Percentiles rank a stretch among this genome's conserved stretches.
phyloP scores from a whole-genome alignment of 2,113 vertebrate species.

The Callocephalon fimbriatum region DNA sequence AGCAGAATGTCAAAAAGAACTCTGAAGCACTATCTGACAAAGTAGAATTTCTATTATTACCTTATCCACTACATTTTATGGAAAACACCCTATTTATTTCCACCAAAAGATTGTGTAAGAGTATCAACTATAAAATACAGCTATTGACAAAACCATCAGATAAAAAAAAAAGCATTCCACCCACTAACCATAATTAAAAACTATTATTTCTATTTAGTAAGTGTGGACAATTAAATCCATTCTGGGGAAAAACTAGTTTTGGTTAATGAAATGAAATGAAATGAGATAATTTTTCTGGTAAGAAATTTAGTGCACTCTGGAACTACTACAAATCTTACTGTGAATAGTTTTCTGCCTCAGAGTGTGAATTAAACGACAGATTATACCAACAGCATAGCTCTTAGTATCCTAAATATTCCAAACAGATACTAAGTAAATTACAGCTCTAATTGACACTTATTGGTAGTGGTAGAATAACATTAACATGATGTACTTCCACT shows the following conservation, averaged over 20 bases:
- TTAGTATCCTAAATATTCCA: neutral
- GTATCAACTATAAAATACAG: neutral
- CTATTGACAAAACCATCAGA: neutral
- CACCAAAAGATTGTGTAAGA: neutral
- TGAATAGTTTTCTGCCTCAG: neutral
- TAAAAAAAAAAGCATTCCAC: neutral
- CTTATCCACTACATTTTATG: neutral
- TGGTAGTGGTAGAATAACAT: neutral
- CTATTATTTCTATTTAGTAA: neutral
- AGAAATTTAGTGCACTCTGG: neutral
- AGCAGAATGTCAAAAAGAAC: neutral
- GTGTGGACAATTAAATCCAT: neutral
- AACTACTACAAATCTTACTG: neutral
- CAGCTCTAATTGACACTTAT: neutral
- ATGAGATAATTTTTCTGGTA: neutral
- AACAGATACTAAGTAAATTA: neutral
- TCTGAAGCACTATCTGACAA: neutral
- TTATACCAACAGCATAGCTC: neutral
- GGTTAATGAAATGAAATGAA: neutral
- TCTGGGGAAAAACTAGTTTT: neutral
- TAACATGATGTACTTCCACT: neutral
- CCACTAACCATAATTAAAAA: neutral
- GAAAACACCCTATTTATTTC: neutral
- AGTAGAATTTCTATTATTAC: neutral
- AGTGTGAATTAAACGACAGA: neutral